Base-by-base conservation (phyloP, 64 coral and sea anemone genomes). In the Pachyseris speciosa region DNA sequence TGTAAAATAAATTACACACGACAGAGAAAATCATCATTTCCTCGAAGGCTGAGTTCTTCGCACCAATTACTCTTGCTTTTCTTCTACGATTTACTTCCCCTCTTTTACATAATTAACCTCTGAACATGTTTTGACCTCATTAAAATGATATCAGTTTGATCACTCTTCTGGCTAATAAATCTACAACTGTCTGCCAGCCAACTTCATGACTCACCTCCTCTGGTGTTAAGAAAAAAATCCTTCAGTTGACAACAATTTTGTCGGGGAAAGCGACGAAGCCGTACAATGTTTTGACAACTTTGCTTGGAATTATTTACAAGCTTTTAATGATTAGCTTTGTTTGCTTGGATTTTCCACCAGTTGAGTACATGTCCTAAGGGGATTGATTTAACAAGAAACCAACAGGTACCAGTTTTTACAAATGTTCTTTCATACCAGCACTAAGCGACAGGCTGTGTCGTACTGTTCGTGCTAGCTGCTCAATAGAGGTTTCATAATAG, bases 291-390 rank as follows among this genome's bases (percentile, higher is more conserved):
- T 79, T 79, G 75, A 79, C 47, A 79, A 30, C 0, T 57, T 36
- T 7, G 31, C 27, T 36, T 79, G 37, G 7, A 79, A 57, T 79
- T 79, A 57, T 79, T 79, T 79, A 79, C 75, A 79, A 79, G 36
- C 53, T 63, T 17, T 60, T 19, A 27, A 13, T 63, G 52, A 57
- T 63, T 40, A 32, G 9, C 22, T 58, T 59, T 61, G 77, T 41
- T 81, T 63, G 52, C 63, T 81, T 60, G 19, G 25, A 34, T 30
- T 81, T 47, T 63, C n/a, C 47, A 63, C 77, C 77, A 60, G 55
- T 40, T 38, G 32, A 36, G 40, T 61, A 4, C 19, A n/a, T 25
- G 52, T 19, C 11, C 32, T 81, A n/a, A n/a, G n/a, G n/a, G 37
- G 7, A 41, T 60, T 63, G 36, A 22, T 39, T 39, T 39, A 22